Conservation (phyloP, 2,888 invertebrate species). For the Limnephilus marmoratus region DNA sequence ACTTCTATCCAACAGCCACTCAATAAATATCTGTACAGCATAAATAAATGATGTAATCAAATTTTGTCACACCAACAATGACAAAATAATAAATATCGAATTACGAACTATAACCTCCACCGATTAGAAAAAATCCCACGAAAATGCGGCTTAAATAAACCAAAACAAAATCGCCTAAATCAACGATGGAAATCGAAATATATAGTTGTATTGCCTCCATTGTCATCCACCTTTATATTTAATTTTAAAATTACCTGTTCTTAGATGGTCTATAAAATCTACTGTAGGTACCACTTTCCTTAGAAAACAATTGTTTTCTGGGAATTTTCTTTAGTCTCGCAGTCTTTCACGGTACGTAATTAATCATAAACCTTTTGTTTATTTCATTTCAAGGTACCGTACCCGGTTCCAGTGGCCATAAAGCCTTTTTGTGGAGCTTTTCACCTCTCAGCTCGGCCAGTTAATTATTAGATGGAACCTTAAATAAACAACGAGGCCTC, state of each 20-base stretch:
- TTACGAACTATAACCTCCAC: too few relatives aligned
- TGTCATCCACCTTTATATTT: background rate
- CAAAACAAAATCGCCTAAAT: too few relatives aligned
- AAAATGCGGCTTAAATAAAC: too few relatives aligned
- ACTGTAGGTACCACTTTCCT: background rate
- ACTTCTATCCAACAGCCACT: too few relatives aligned
- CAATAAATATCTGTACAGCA: too few relatives aligned
- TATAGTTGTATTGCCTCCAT: too few relatives aligned
- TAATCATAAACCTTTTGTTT: conserved; percentile 2
- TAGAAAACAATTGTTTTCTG: background rate
- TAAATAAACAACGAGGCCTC: background rate
- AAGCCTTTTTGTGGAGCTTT: background rate
- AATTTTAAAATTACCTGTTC: background rate
- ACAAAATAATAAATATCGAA: too few relatives aligned
- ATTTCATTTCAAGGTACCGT: background rate
- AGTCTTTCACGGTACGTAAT: background rate
- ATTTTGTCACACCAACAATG: too few relatives aligned
- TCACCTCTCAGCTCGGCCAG: background rate
- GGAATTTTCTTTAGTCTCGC: background rate
- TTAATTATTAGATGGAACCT: background rate
- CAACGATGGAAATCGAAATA: too few relatives aligned
- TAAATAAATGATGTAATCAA: too few relatives aligned
- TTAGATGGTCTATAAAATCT: background rate
- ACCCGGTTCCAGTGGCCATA: background rate
- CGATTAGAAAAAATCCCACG: too few relatives aligned